Conservation (phyloP, 92 coral and sea anemone genomes). For the Porites rus region DNA sequence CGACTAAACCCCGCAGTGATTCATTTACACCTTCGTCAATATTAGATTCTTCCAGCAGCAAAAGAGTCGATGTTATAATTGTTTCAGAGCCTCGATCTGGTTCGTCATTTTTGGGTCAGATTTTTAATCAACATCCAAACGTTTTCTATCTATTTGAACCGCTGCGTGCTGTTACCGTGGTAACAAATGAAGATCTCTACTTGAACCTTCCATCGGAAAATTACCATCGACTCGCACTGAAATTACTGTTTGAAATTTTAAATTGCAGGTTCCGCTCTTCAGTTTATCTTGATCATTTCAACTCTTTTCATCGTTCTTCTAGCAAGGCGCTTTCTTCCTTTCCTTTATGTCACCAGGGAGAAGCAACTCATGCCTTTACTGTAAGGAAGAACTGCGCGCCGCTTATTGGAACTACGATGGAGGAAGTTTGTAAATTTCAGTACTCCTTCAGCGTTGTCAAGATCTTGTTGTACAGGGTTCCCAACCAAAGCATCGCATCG, state of each 20-base stretch:
- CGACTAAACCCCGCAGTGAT: background rate
- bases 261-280: constrained; percentile 66
- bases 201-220: constrained; percentile 42
- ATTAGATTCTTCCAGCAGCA: background rate
- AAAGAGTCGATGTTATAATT: constrained; percentile 34
- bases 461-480: constrained; percentile 38
- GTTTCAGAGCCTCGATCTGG: constrained; percentile 45
- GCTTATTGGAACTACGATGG: constrained; percentile 35
- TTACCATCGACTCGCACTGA: constrained; percentile 47
- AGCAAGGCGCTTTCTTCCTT: constrained; percentile 72
- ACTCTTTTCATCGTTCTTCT: constrained; percentile 59
- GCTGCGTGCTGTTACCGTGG: constrained; percentile 57
- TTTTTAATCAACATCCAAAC: constrained; percentile 74
- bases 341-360: constrained; percentile 47
- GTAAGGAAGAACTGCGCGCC: constrained; percentile 34
- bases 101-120: constrained; percentile 63
- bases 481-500: constrained; percentile 28
- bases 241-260: constrained; percentile 56
- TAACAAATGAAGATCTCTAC: constrained; percentile 34
- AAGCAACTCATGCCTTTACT: background rate
- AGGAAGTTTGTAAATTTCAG: constrained; percentile 45
- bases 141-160: constrained; percentile 74
- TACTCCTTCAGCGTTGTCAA: constrained; percentile 39
- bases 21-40: background rate
- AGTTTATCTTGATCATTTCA: constrained; percentile 59